Conservation (phyloP, 2,113 vertebrate species). For the Brienomyrus longianalis region DNA sequence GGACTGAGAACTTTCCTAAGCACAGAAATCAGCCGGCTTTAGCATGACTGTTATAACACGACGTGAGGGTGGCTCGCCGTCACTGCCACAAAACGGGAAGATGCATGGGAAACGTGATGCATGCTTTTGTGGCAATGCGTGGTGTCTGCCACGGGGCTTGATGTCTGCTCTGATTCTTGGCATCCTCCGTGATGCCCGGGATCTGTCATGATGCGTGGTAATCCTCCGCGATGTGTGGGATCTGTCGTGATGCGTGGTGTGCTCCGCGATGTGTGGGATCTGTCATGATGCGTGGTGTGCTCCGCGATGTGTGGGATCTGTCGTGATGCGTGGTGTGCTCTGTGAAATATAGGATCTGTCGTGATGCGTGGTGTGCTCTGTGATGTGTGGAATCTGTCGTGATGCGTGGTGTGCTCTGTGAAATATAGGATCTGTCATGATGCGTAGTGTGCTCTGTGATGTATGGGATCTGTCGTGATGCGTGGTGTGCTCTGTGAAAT, state of each 20-base stretch:
- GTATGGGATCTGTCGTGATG: background rate
- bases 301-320: background rate
- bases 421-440: background rate
- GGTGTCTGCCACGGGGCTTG: background rate
- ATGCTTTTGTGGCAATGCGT: background rate
- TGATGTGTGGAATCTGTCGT: background rate
- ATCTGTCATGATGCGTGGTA: background rate
- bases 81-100: background rate
- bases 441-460: background rate
- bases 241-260: background rate
- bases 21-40: background rate
- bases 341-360: background rate
- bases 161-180: background rate
- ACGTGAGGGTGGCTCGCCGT: background rate
- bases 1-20: background rate
- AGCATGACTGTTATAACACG: background rate
- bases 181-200: background rate
- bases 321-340: background rate
- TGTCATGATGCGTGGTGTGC: background rate
- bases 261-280: background rate
- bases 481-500: background rate
- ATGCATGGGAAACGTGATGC: background rate
- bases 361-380: background rate
- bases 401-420: background rate
- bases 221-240: background rate